phyloP scores from a whole-genome alignment of 1,140 invertebrate species.

The Epicauta chinensis region DNA sequence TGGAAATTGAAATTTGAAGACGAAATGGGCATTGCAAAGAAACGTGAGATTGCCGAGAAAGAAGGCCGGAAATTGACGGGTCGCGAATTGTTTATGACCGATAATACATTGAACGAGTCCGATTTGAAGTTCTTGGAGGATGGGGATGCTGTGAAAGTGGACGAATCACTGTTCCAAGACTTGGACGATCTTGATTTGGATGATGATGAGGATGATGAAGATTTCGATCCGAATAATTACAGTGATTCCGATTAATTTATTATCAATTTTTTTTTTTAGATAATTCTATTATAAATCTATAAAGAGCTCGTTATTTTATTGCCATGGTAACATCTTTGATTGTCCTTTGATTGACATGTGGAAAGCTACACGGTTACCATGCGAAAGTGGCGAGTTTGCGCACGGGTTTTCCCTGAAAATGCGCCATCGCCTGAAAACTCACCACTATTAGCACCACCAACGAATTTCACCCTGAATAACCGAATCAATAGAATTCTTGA shows the following conservation, averaged over 20 bases:
- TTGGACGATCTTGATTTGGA: conserved; percentile 82
- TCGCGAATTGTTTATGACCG: conserved; percentile 85
- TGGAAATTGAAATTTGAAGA: conserved; percentile 94
- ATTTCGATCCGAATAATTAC: conserved; percentile 40
- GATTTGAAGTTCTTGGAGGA: conserved; percentile 93
- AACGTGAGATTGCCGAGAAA: conserved; percentile 60
- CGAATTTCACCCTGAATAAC: conserved; percentile 19
- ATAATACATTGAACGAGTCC: conserved; percentile 88
- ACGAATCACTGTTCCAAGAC: conserved; percentile 92
- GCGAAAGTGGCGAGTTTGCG: conserved; percentile 11
- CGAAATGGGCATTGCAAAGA: conserved; percentile 75
- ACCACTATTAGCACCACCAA: not conserved
- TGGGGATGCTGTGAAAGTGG: conserved; percentile 86
- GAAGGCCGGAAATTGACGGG: conserved; percentile 74
- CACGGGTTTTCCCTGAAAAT: conserved; percentile 13
- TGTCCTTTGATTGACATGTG: too few relatives aligned
- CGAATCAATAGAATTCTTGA: conserved; percentile 24
- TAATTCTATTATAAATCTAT: not conserved
- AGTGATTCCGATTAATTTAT: conserved; percentile 1
- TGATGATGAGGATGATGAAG: conserved; percentile 65
- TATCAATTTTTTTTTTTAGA: not conserved
- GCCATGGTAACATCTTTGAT: too few relatives aligned
- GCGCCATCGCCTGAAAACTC: conserved; percentile 16
- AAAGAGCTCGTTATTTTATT: too few relatives aligned
- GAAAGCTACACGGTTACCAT: too few relatives aligned